A percentile compares a stretch with the other conserved stretches of the same genome.
These are phyloP conservation scores for Mimachlamys varia DNA, from an alignment of 2,888 invertebrate genomes.

Conservation along the genomic window DNA sequence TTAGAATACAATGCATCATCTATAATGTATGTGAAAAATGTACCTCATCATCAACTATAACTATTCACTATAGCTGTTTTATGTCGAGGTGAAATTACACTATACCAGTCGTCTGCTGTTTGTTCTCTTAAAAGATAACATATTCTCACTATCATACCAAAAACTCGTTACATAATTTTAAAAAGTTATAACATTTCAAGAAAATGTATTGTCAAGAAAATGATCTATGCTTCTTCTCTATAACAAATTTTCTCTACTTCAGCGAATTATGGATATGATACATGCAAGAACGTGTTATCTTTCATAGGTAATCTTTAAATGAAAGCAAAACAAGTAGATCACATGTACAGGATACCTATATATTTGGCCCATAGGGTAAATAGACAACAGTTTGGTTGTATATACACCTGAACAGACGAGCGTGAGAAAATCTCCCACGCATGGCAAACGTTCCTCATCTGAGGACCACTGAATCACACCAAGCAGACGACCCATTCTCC, in stretches of 20 bases:
- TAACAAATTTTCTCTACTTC: not conserved
- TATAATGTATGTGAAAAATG: slow-evolving; percentile 6
- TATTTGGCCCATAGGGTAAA: slow-evolving; percentile 19
- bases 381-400: slow-evolving; percentile 25
- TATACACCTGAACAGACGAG: slow-evolving; percentile 42
- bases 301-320: slow-evolving; percentile 14
- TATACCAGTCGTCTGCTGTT: not conserved
- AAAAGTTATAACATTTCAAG: not conserved
- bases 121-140: not conserved
- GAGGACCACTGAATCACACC: not conserved
- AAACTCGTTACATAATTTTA: not conserved
- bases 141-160: not conserved
- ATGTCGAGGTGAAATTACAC: not conserved
- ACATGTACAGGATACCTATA: slow-evolving; percentile 9
- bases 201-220: not conserved
- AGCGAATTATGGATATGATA: slow-evolving; percentile 24
- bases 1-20: slow-evolving; percentile 34
- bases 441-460: slow-evolving; percentile 34
- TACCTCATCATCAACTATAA: slow-evolving; percentile 36
- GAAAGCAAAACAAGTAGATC: slow-evolving; percentile 27
- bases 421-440: slow-evolving; percentile 49
- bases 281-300: slow-evolving; percentile 5
- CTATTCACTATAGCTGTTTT: not conserved
- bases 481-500: not conserved
- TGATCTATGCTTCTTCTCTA: not conserved